Evolutionary conservation across 2,113 vertebrate genomes (phyloP).

Genomic region (Pseudorasbora parva): DNA sequence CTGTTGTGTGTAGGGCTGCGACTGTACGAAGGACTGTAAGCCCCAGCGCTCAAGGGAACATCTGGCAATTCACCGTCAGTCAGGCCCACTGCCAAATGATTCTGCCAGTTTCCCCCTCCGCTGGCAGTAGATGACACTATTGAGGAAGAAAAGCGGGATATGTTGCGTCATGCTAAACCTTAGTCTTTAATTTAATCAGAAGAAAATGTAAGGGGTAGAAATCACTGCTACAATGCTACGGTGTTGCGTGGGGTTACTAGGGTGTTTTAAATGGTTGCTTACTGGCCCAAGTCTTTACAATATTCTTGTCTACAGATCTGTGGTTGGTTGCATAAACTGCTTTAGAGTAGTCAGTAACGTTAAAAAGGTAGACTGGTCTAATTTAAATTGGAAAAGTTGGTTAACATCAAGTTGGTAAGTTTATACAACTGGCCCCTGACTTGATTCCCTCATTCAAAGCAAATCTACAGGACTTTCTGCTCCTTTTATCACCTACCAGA

Average conservation of each 20-base stretch:
- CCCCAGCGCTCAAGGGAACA: constrained; percentile 74
- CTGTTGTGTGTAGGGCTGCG: constrained; percentile 85
- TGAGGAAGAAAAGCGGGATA: constrained; percentile 42
- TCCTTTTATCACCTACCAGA: neutral
- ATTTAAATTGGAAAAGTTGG: no score
- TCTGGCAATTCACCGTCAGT: constrained; percentile 80
- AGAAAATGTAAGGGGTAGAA: neutral
- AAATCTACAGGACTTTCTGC: neutral
- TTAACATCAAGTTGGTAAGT: no score
- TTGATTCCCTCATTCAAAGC: neutral
- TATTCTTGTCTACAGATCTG: neutral
- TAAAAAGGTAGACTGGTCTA: no score
- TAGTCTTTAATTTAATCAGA: neutral
- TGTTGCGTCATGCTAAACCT: neutral
- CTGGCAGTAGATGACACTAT: constrained; percentile 89
- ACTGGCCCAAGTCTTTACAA: neutral
- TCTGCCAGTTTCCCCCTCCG: constrained; percentile 85
- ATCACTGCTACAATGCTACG: neutral
- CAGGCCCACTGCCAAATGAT: constrained; percentile 80
- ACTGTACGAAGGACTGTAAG: constrained; percentile 78
- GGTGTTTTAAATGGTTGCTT: neutral
- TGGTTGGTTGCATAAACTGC: no score
- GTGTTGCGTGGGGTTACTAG: neutral
- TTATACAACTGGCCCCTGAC: neutral
- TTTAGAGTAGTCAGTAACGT: no score